These are phyloP conservation scores for Lagopus leucura DNA, from an alignment of 2,113 vertebrate species.

Conservation along the genomic window DNA sequence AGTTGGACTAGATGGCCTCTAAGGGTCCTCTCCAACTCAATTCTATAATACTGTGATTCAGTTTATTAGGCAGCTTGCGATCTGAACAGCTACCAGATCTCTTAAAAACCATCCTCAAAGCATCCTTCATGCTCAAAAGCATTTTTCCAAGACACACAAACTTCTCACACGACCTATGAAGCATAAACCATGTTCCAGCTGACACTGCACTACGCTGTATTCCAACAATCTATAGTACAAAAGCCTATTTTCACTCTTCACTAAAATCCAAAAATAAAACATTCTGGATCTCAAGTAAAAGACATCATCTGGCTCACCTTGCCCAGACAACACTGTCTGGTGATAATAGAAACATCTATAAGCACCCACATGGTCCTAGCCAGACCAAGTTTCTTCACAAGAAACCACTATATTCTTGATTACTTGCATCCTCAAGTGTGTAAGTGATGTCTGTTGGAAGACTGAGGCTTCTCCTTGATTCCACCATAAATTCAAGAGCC, in stretches of 20 bases:
- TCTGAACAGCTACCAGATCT: background rate
- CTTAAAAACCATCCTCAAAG: background rate
- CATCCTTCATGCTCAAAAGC: background rate
- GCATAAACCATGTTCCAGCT: background rate
- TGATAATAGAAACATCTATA: background rate
- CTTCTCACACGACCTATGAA: background rate
- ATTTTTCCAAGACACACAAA: background rate
- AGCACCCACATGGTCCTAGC: background rate
- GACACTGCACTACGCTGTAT: background rate
- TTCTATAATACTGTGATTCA: too few species aligned
- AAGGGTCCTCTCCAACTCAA: too few species aligned
- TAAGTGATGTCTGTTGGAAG: background rate
- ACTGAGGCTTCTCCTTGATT: background rate
- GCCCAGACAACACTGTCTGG: background rate
- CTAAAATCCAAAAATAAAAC: background rate
- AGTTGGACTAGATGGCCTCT: too few species aligned
- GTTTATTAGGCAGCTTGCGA: background rate
- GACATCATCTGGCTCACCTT: background rate
- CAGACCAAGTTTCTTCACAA: background rate
- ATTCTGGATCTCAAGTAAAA: background rate
- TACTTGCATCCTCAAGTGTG: background rate
- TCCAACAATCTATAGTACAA: background rate
- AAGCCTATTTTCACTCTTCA: background rate
- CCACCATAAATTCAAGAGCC: background rate
- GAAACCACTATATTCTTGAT: slow-evolving; percentile 5